Evolutionary conservation across 2,113 vertebrate species (phyloP).

Genomic region (Lampris incognitus): DNA sequence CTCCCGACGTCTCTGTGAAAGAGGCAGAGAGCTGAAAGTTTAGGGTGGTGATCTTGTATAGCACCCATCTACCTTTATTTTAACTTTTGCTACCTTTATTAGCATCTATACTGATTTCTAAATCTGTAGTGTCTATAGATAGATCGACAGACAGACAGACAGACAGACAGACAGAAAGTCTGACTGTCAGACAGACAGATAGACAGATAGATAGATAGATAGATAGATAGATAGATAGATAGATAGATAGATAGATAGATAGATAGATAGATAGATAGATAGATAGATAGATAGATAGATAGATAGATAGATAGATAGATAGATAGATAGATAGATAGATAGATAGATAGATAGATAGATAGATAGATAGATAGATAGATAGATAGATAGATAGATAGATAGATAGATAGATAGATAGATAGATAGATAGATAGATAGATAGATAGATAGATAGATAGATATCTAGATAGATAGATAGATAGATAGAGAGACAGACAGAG

Average conservation of each 20-base stretch:
- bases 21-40: not conserved
- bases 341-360: not conserved
- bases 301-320: not conserved
- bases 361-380: not conserved
- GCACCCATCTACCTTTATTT: no score
- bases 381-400: not conserved
- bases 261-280: not conserved
- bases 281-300: not conserved
- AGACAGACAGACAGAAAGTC: not conserved
- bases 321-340: no score
- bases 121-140: not conserved
- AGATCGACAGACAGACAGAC: slow-evolving; percentile 1
- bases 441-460: no score
- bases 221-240: not conserved
- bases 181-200: not conserved
- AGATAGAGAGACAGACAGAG: no score
- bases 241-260: not conserved
- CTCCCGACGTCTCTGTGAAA: slow-evolving; percentile 55
- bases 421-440: no score
- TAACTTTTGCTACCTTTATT: no score
- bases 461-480: no score
- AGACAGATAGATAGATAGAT: not conserved
- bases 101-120: no score
- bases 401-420: no score
- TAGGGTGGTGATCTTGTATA: no score